Evolutionary conservation across 2,888 invertebrate species (phyloP).

Genomic region (Ecliptopera silaceata): DNA sequence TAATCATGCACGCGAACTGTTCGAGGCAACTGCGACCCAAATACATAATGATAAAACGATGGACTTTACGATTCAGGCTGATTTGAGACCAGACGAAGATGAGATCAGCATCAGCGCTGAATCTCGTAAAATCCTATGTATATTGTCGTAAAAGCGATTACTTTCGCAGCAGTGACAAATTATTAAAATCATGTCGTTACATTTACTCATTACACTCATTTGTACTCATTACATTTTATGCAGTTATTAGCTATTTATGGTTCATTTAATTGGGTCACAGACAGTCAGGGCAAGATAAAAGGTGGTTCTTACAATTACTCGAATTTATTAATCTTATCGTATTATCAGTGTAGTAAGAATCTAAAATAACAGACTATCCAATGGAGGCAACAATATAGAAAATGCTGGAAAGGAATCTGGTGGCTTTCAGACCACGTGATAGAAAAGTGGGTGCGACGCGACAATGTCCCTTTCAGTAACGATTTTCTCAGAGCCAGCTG

Average conservation of each 20-base stretch:
- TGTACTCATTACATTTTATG: not conserved
- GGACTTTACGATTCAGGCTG: conserved; percentile 48
- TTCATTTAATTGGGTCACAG: conserved; percentile 45
- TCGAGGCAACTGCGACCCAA: conserved; percentile 57
- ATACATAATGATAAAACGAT: conserved; percentile 55
- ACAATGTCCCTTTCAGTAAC: conserved; percentile 58
- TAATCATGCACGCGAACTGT: conserved; percentile 45
- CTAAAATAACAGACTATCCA: not conserved
- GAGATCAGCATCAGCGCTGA: conserved; percentile 26
- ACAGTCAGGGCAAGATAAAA: conserved; percentile 43
- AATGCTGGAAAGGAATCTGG: not conserved
- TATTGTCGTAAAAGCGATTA: not conserved
- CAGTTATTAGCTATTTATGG: not conserved
- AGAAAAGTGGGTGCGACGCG: conserved; percentile 51
- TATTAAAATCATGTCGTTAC: not conserved
- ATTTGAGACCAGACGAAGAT: conserved; percentile 35
- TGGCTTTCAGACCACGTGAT: conserved; percentile 53
- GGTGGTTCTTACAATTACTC: not conserved
- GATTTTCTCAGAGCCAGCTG: conserved; percentile 79
- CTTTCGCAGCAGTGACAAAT: not conserved
- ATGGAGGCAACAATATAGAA: not conserved
- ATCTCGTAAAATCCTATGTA: conserved; percentile 6
- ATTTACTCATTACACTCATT: not conserved
- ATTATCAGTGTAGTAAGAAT: conserved; percentile 15
- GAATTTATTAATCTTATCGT: conserved; percentile 44